phyloP scores from a whole-genome alignment of 2,888 invertebrate genomes.

The Acrobasis suavella region DNA sequence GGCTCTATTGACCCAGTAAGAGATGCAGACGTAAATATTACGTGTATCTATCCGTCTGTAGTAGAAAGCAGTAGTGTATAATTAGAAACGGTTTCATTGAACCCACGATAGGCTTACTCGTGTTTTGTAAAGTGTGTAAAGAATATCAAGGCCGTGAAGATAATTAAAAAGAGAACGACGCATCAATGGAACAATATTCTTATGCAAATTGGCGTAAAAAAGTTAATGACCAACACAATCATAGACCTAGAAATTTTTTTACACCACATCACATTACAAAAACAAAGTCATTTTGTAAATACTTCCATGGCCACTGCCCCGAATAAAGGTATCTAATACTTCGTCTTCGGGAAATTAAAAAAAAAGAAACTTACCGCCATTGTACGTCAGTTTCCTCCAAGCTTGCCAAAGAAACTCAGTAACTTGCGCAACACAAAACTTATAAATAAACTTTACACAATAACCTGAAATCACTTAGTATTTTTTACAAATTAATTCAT shows the following conservation, averaged over 20 bases:
- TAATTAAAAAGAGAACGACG: neutral
- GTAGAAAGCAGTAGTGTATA: slow-evolving; percentile 22
- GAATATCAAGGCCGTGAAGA: neutral
- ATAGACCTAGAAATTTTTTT: no score
- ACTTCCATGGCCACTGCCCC: neutral
- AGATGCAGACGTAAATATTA: neutral
- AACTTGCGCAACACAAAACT: slow-evolving; percentile 9
- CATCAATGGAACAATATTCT: neutral
- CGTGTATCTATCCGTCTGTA: neutral
- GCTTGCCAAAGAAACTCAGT: slow-evolving; percentile 3
- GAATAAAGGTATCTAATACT: neutral
- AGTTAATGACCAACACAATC: neutral
- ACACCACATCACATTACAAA: no score
- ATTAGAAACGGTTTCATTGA: slow-evolving; percentile 11
- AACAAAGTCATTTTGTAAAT: no score
- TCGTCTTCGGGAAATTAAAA: neutral
- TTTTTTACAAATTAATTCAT: slow-evolving; percentile 1
- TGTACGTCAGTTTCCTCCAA: slow-evolving; percentile 1
- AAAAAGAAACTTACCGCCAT: slow-evolving; percentile 14
- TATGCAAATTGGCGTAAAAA: neutral
- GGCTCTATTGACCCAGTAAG: no score
- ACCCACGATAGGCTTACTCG: neutral
- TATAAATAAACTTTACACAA: slow-evolving; percentile 17
- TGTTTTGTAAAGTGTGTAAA: neutral
- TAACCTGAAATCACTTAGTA: neutral